Conservation (phyloP, 2,113 vertebrate species). For the Tetrao urogallus region DNA sequence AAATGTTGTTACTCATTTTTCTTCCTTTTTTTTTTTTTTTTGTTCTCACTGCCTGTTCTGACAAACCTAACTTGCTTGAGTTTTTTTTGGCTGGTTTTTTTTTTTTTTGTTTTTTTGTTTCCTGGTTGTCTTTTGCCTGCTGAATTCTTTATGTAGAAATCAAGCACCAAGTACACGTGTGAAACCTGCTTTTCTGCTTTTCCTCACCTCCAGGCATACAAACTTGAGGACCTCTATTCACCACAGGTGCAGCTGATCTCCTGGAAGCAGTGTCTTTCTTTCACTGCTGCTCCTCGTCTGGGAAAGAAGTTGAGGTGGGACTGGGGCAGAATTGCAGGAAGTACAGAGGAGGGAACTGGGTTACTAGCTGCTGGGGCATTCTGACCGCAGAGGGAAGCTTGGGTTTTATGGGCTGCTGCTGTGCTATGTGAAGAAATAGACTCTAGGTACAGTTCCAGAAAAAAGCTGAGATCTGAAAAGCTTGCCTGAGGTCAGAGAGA, state of each 20-base stretch:
- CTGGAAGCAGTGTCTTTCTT: neutral
- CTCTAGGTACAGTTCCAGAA: neutral
- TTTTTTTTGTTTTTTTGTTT: neutral
- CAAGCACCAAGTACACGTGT: neutral
- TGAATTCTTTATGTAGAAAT: neutral
- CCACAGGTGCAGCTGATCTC: neutral
- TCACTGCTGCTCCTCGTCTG: neutral
- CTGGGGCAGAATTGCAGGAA: neutral
- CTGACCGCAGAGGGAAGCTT: neutral
- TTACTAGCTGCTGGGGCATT: neutral
- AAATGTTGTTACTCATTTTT: neutral
- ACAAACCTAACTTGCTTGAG: neutral
- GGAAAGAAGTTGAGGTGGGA: neutral
- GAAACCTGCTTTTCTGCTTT: neutral
- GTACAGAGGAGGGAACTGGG: neutral
- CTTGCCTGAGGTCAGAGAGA: constrained; percentile 23
- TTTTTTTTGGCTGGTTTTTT: neutral
- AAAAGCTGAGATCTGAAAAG: neutral
- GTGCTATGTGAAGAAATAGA: neutral
- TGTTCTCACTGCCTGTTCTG: neutral
- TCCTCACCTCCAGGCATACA: neutral
- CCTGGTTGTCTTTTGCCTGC: neutral
- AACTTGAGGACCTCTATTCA: neutral
- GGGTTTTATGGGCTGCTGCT: neutral
- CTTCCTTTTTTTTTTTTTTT: neutral